Conservation (phyloP, 1,140 invertebrate species). For the Tetramorium simillimum region DNA sequence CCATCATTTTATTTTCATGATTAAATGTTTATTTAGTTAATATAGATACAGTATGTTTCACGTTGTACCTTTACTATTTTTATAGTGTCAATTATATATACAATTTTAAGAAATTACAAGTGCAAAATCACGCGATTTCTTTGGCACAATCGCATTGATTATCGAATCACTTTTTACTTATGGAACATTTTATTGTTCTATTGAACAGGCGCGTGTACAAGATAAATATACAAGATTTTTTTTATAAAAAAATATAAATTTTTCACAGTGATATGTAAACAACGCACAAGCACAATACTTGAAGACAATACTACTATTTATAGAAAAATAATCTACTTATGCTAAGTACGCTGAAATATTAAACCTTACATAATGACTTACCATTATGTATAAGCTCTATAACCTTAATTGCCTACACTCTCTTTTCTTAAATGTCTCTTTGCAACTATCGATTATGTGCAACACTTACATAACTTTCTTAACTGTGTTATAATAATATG, state of each 20-base stretch:
- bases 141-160: slow-evolving; percentile 33
- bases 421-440: slow-evolving; percentile 19
- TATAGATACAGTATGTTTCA: background rate
- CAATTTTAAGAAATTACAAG: slow-evolving; percentile 1
- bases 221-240: slow-evolving; percentile 70
- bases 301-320: slow-evolving; percentile 21
- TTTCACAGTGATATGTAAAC: slow-evolving; percentile 49
- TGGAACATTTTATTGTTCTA: slow-evolving; percentile 56
- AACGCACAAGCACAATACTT: slow-evolving; percentile 36
- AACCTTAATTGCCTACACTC: background rate
- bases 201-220: slow-evolving; percentile 36
- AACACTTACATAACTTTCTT: slow-evolving; percentile 18
- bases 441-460: slow-evolving; percentile 43
- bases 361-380: background rate
- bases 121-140: slow-evolving; percentile 12
- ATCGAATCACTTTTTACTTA: slow-evolving; percentile 41
- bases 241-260: slow-evolving; percentile 79
- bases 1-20: background rate
- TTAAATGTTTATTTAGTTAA: slow-evolving; percentile 38
- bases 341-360: slow-evolving; percentile 1
- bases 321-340: slow-evolving; percentile 63
- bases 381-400: background rate
- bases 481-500: slow-evolving; percentile 19
- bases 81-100: background rate
- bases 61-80: background rate